These are phyloP conservation scores for Zaprionus capensis DNA, from an alignment of 1,140 invertebrate species.

Conservation along the genomic window DNA sequence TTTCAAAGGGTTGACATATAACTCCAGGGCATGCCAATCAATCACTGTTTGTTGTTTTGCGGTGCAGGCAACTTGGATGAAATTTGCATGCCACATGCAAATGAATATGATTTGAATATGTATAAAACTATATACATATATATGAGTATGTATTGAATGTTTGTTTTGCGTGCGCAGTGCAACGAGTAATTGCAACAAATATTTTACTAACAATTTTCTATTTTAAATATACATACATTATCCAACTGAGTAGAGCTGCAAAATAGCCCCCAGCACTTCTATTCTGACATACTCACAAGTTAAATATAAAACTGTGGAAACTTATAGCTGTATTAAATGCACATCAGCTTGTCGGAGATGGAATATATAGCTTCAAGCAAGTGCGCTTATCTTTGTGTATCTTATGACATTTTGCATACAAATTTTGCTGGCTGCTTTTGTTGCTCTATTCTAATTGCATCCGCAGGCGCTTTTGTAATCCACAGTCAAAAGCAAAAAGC, in stretches of 20 bases:
- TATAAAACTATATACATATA: background rate
- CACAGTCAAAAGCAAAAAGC: constrained; percentile 56
- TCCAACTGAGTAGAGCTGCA: background rate
- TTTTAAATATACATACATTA: background rate
- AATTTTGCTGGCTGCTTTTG: constrained; percentile 18
- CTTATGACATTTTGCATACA: constrained; percentile 4
- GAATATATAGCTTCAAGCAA: background rate
- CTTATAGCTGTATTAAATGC: background rate
- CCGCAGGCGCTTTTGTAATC: constrained; percentile 62
- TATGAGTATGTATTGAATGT: too few relatives aligned
- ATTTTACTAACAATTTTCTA: background rate
- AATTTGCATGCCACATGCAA: background rate
- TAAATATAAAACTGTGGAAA: constrained; percentile 3
- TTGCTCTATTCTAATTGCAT: constrained; percentile 68
- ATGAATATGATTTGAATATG: background rate
- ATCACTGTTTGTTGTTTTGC: constrained; percentile 26
- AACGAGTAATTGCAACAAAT: background rate
- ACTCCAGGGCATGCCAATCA: constrained; percentile 14
- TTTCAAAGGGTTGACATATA: constrained; percentile 18
- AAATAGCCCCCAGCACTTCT: background rate
- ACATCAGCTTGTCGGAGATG: background rate
- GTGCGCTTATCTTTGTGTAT: constrained; percentile 5
- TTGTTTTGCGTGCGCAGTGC: background rate
- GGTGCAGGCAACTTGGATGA: background rate
- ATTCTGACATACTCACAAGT: background rate